A percentile compares a stretch with the other conserved stretches of the same genome.
These are phyloP conservation scores for Tragelaphus strepsiceros DNA, from an alignment of 2,113 vertebrate genomes.

Conservation along the genomic window DNA sequence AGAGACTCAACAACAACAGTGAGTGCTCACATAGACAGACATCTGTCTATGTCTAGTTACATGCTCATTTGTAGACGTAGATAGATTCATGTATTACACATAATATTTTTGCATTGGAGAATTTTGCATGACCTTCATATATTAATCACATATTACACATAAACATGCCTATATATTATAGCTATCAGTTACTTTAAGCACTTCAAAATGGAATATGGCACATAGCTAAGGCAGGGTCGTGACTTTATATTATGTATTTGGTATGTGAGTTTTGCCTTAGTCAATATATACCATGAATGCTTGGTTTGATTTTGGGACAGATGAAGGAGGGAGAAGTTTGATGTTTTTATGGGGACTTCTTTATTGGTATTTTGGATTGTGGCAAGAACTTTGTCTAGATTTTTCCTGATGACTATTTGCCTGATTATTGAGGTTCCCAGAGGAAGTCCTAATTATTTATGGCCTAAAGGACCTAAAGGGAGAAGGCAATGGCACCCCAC, in stretches of 20 bases:
- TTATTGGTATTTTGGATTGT: neutral
- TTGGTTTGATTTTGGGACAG: neutral
- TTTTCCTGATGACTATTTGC: neutral
- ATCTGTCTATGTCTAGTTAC: neutral
- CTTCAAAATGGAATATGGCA: neutral
- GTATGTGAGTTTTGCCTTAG: neutral
- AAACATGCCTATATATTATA: neutral
- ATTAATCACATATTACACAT: neutral
- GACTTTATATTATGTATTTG: neutral
- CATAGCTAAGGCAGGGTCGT: neutral
- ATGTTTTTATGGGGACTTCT: neutral
- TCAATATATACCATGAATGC: neutral
- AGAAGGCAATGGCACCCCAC: too few relatives aligned
- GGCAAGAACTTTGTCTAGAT: neutral
- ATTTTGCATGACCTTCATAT: neutral
- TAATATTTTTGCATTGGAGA: neutral
- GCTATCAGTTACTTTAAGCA: neutral
- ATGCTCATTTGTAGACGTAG: neutral
- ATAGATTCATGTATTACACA: neutral
- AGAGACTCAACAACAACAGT: neutral
- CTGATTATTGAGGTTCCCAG: neutral
- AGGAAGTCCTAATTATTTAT: neutral
- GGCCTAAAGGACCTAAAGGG: neutral
- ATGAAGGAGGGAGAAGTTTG: neutral
- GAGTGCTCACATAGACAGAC: neutral